Evolutionary conservation across 2,888 invertebrate genomes (phyloP), one percentile per base, ranked within the genome.

Genomic region (Leptinotarsa peninsularis): DNA sequence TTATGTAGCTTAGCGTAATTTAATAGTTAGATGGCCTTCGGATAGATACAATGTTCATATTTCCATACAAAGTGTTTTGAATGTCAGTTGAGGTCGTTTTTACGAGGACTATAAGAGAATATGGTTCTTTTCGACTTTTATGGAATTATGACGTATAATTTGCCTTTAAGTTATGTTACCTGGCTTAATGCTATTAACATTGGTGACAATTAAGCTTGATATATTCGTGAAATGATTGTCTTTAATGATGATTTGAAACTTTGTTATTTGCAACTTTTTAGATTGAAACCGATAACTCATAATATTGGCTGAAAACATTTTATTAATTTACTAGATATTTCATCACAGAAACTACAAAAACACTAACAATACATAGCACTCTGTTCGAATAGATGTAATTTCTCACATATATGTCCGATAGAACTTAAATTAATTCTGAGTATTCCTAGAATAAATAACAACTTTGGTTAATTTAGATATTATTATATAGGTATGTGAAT

Each of bases 81-180:
- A 70, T 75, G 77, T 77, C 68, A 73, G 54, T 71, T 76, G 71
- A 78, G 74, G 78, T 78, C 73, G 71, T 66, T 52, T 68, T 58
- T 49, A 63, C 17, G 54, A 43, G 27, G 70, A 60, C 49, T 70
- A 70, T 58, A 50, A 17, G 52, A 52, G 52, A 67, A 49, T 50
- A n/a, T 68, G 18, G 54, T 68, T n/a, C 27, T 43, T 50, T 23
- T 68, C 23, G 69, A 43, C 54, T 56, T 69, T 27, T 54, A 54
- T 69, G 69, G 69, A 69, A 69, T 56, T 43, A 69, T 56, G 56
- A 69, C 54, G 18, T n/a, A 33, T 56, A n/a, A 18, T 33, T 69
- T 56, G 33, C 69, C 54, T 54, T 67, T 52, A 5, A 52, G 27
- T 67, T 50, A 52, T 67, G 14, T n/a, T 43, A 54, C 15, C 18